Evolutionary conservation across 1,140 invertebrate genomes (phyloP).

Genomic region (Heliconius melpomene): DNA sequence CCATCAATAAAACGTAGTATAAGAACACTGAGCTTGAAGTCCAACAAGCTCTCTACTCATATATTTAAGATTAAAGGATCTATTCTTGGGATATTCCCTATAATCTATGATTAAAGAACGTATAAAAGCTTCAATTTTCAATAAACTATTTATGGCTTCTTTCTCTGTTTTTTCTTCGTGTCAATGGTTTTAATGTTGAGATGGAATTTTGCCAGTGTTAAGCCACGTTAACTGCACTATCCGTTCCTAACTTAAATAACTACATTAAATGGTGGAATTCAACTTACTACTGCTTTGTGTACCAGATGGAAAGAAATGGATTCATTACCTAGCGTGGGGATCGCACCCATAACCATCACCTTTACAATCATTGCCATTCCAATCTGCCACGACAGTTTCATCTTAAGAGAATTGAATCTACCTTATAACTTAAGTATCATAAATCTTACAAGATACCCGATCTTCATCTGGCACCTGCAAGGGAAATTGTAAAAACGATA

Average conservation of each 20-base stretch:
- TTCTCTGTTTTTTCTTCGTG: too few relatives aligned
- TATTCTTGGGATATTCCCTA: not conserved
- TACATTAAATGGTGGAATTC: too few relatives aligned
- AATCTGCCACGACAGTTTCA: not conserved
- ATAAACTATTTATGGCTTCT: too few relatives aligned
- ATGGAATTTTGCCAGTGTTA: not conserved
- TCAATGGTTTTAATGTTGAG: not conserved
- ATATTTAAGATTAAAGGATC: conserved; percentile 23
- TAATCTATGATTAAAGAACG: not conserved
- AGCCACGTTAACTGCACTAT: too few relatives aligned
- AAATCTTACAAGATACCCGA: not conserved
- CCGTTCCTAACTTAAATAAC: too few relatives aligned
- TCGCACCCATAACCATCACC: not conserved
- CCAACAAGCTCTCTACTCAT: not conserved
- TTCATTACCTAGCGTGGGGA: not conserved
- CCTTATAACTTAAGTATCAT: not conserved
- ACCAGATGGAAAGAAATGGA: too few relatives aligned
- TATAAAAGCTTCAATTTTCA: not conserved
- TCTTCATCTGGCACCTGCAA: conserved; percentile 5
- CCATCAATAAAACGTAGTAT: not conserved
- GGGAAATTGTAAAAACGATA: conserved; percentile 21
- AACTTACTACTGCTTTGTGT: too few relatives aligned
- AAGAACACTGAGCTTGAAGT: not conserved
- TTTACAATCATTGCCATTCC: too few relatives aligned
- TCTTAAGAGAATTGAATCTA: not conserved